Evolutionary conservation across 2,113 vertebrate species (phyloP), one percentile per base, ranked within the genome.

Genomic region (Hippocampus guttulatus): DNA sequence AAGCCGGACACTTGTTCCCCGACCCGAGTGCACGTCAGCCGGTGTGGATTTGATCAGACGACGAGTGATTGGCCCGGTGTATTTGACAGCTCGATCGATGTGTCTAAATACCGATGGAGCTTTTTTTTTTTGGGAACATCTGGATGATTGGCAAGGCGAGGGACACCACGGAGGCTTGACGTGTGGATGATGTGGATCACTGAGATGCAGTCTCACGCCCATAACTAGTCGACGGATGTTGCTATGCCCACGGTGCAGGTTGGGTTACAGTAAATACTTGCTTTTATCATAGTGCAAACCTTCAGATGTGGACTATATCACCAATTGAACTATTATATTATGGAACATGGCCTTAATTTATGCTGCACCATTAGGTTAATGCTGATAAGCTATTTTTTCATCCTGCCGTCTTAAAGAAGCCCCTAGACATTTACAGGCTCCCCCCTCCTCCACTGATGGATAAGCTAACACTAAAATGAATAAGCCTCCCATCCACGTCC

Each of bases 21-120:
- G 43, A 45, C 61, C 64, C 66, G 55, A 33, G 70, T 15, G 85
- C 51, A 79, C 78, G 33, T 54, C 78, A 51, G 72, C 72, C 90
- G 89, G 89, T 92, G n/a, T 47, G 64, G 43, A 47, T 88, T 90
- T 88, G 81, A 92, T 89, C 83, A 90, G 91, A 92, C 90, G 91
- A 85, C 81, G 83, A 92, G 88, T 82, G 89, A 87, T 83, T 83
- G 79, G 54, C 86, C 87, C 88, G 81, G 64, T 65, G 40, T 47
- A 8, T 65, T 83, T 93, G 92, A 93, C 92, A 93, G 92, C 88
- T 81, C 77, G 77, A 77, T 84, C 77, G 77, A 77, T 84, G 88
- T 89, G 86, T 80, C 73, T 74, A 78, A 75, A 67, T 27, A 27
- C 71, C 58, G 65, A 74, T 23, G 76, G 78, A 81, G 38, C 58